phyloP scores from a whole-genome alignment of 2,888 invertebrate genomes.

The Biston stratarius region DNA sequence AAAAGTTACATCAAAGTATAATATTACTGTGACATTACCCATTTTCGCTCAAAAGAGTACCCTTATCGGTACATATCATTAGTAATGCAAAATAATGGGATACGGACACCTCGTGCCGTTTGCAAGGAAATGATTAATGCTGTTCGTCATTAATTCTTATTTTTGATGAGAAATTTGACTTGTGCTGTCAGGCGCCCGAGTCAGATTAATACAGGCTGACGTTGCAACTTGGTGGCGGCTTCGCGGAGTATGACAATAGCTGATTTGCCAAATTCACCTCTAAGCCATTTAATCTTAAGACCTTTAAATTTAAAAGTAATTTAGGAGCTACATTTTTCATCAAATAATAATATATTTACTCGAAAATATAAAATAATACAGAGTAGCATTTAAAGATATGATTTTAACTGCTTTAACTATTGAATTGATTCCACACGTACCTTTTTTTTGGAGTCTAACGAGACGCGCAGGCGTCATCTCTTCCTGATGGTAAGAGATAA shows the following conservation, averaged over 20 bases:
- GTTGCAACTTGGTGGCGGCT: constrained; percentile 75
- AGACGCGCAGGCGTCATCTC: no score
- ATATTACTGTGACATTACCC: constrained; percentile 73
- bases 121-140: constrained; percentile 85
- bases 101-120: constrained; percentile 86
- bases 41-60: constrained; percentile 72
- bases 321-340: not conserved
- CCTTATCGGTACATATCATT: constrained; percentile 85
- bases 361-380: no score
- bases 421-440: no score
- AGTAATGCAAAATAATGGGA: constrained; percentile 87
- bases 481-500: no score
- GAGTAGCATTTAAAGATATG: no score
- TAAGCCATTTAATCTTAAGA: constrained; percentile 25
- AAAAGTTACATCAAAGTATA: constrained; percentile 52
- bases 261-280: constrained; percentile 46
- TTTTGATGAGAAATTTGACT: constrained; percentile 87
- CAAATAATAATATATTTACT: no score
- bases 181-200: constrained; percentile 83
- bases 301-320: not conserved
- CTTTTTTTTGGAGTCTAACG: no score
- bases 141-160: constrained; percentile 85
- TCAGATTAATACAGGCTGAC: constrained; percentile 85
- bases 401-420: no score
- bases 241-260: constrained; percentile 63